These are phyloP conservation scores for Tineola bisselliella DNA, from an alignment of 2,888 invertebrate genomes.

Conservation along the genomic window DNA sequence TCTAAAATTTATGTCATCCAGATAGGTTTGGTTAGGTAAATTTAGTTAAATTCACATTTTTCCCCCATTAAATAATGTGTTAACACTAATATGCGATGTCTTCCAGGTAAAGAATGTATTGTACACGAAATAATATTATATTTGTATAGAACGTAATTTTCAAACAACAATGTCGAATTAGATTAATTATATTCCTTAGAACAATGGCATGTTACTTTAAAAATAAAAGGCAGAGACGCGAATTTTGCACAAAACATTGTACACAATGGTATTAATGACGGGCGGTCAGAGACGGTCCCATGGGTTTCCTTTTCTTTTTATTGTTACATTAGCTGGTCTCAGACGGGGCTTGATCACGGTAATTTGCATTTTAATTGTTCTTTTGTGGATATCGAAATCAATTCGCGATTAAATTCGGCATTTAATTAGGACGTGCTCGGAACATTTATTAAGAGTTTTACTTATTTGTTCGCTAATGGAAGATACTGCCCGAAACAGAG, in stretches of 20 bases:
- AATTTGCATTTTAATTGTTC: slow-evolving; percentile 54
- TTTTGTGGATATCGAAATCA: slow-evolving; percentile 33
- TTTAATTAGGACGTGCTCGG: slow-evolving; percentile 17
- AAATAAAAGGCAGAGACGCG: not conserved
- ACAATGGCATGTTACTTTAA: slow-evolving; percentile 4
- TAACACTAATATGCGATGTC: too few species aligned
- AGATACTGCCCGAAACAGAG: not conserved
- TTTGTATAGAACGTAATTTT: not conserved
- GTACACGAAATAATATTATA: too few species aligned
- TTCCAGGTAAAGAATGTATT: too few species aligned
- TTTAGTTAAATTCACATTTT: too few species aligned
- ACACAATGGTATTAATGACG: slow-evolving; percentile 10
- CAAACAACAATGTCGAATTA: not conserved
- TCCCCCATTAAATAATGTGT: too few species aligned
- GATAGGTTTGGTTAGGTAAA: too few species aligned
- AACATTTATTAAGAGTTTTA: slow-evolving; percentile 3
- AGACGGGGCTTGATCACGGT: slow-evolving; percentile 28
- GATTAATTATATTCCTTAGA: not conserved
- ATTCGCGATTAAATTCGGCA: slow-evolving; percentile 31
- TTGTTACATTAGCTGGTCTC: slow-evolving; percentile 21
- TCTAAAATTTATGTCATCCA: too few species aligned
- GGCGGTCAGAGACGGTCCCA: slow-evolving; percentile 3
- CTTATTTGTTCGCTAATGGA: slow-evolving; percentile 12
- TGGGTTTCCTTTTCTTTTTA: slow-evolving; percentile 3
- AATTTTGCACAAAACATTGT: slow-evolving; percentile 5